Conservation (phyloP, 2,888 invertebrate species). For the Ceratothoa steindachneri region DNA sequence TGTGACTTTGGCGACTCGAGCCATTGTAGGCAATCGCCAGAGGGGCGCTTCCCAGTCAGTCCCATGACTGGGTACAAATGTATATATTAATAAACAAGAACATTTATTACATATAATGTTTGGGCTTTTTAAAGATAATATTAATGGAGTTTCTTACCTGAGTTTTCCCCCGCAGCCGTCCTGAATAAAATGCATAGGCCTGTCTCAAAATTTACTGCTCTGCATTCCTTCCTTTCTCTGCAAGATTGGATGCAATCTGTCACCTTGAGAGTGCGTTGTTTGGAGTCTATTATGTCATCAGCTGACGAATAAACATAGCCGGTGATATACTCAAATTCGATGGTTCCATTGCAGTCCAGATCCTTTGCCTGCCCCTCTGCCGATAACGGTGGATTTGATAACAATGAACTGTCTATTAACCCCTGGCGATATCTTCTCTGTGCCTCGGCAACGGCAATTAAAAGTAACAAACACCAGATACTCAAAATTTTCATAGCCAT, state of each 20-base stretch:
- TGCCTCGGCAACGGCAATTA: too few relatives aligned
- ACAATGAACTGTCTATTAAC: too few relatives aligned
- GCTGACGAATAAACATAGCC: constrained; percentile 54
- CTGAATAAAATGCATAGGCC: constrained; percentile 54
- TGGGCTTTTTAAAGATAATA: not conserved
- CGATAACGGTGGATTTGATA: too few relatives aligned
- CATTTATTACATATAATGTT: not conserved
- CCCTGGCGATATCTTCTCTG: too few relatives aligned
- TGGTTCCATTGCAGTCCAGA: constrained; percentile 41
- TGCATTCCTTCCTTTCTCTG: constrained; percentile 51
- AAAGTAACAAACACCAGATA: too few relatives aligned
- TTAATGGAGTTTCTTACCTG: constrained; percentile 51
- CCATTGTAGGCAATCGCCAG: not conserved
- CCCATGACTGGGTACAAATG: not conserved
- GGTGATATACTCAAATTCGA: constrained; percentile 53
- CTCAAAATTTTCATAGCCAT: too few relatives aligned
- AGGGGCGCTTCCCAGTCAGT: not conserved
- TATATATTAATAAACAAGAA: not conserved
- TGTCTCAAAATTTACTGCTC: constrained; percentile 54
- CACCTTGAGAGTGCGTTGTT: constrained; percentile 52
- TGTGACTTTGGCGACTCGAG: too few relatives aligned
- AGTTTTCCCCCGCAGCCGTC: constrained; percentile 51
- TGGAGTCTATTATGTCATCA: constrained; percentile 55
- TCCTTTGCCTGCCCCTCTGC: not conserved
- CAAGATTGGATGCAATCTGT: constrained; percentile 53